These are phyloP conservation scores for Drosophila elegans DNA, from an alignment of 1,140 invertebrate genomes.

Conservation along the genomic window DNA sequence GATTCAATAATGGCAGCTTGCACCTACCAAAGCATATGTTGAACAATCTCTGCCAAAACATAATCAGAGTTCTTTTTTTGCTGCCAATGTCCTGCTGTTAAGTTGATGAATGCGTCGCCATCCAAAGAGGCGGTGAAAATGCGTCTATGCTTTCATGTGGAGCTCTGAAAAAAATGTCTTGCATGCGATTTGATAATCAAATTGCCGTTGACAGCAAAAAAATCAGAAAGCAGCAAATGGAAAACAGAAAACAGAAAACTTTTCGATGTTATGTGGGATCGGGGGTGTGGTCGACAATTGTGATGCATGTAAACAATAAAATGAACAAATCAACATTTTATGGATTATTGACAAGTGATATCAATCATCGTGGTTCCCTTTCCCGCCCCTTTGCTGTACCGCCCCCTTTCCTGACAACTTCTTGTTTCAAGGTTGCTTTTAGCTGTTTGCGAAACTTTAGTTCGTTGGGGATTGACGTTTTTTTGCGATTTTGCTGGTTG, in stretches of 20 bases:
- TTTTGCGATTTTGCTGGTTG: conserved; percentile 1
- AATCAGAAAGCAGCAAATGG: conserved; percentile 9
- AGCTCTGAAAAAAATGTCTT: conserved; percentile 29
- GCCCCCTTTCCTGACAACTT: conserved; percentile 17
- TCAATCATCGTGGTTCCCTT: conserved; percentile 61
- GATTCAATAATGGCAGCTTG: neutral
- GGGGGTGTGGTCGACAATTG: conserved; percentile 51
- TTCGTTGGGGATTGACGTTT: conserved; percentile 24
- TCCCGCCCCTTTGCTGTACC: neutral
- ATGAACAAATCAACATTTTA: conserved; percentile 80
- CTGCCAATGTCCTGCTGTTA: conserved; percentile 73
- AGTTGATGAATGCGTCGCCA: conserved; percentile 73
- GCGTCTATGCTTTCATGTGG: conserved; percentile 27
- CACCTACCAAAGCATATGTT: neutral
- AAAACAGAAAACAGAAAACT: conserved; percentile 24
- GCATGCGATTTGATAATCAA: conserved; percentile 64
- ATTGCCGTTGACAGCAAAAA: conserved; percentile 44
- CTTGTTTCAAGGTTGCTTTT: conserved; percentile 17
- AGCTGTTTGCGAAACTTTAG: conserved; percentile 23
- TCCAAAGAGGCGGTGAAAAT: conserved; percentile 40
- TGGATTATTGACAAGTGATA: conserved; percentile 80
- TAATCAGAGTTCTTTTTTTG: conserved; percentile 34
- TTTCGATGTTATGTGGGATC: conserved; percentile 22
- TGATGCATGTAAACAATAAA: conserved; percentile 79
- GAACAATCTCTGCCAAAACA: conserved; percentile 9